A percentile compares a stretch with the other conserved stretches of the same genome.
Evolutionary conservation across 2,113 vertebrate species (phyloP).

Genomic region (Solenodon paradoxus): DNA sequence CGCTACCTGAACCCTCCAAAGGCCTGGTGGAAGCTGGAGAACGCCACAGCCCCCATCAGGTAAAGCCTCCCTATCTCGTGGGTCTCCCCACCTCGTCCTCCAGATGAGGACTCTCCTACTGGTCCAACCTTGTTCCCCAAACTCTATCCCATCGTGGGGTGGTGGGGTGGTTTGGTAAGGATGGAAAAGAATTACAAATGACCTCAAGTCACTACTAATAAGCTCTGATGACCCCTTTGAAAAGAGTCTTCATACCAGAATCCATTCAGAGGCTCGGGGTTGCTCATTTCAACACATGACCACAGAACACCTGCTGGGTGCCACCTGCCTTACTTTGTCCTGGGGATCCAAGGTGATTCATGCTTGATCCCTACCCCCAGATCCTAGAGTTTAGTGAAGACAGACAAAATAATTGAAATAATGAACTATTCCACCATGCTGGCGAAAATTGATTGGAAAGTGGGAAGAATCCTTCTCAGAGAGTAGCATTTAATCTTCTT

Average conservation of each 20-base stretch:
- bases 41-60: conserved; percentile 96
- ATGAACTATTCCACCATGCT: background rate
- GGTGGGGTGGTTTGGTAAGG: rapidly evolving
- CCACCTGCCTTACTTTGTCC: background rate
- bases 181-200: background rate
- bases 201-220: background rate
- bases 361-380: background rate
- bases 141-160: background rate
- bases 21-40: conserved; percentile 95
- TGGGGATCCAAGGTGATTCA: background rate
- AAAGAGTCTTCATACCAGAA: background rate
- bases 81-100: background rate
- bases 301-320: background rate
- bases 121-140: background rate
- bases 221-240: background rate
- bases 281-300: background rate
- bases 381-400: background rate
- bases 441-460: background rate
- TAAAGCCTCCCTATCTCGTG: conserved; percentile 64
- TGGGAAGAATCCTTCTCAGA: background rate
- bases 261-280: background rate
- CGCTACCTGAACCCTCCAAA: conserved; percentile 97
- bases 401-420: background rate
- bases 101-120: background rate
- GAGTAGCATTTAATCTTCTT: background rate